Evolutionary conservation across 2,888 invertebrate species (phyloP).

Genomic region (Elmis aenea): DNA sequence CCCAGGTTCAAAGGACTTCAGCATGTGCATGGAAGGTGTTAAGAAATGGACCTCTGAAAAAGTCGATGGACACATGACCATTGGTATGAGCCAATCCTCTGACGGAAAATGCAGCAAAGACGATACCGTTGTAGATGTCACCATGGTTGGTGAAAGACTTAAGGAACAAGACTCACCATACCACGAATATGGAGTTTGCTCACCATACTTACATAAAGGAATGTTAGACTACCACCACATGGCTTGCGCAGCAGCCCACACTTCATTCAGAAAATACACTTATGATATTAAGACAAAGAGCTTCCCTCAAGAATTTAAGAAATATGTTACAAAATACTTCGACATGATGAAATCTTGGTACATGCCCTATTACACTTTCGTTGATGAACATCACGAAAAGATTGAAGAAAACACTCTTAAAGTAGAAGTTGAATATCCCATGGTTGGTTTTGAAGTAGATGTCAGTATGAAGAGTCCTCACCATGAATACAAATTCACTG

Average conservation of each 20-base stretch:
- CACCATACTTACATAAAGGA: slow-evolving; percentile 26
- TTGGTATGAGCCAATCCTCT: slow-evolving; percentile 35
- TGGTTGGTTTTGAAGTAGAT: slow-evolving; percentile 27
- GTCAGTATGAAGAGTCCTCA: slow-evolving; percentile 31
- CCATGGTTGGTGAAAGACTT: slow-evolving; percentile 35
- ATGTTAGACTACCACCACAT: slow-evolving; percentile 24
- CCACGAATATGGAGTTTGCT: slow-evolving; percentile 28
- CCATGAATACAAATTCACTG: slow-evolving; percentile 28
- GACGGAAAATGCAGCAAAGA: slow-evolving; percentile 38
- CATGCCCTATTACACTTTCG: slow-evolving; percentile 2
- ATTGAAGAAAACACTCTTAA: slow-evolving; percentile 28
- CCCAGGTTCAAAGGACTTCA: slow-evolving; percentile 37
- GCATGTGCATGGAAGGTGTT: slow-evolving; percentile 41
- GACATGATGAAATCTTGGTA: slow-evolving; percentile 19
- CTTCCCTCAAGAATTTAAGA: slow-evolving; percentile 29
- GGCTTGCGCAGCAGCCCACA: slow-evolving; percentile 31
- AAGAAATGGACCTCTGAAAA: slow-evolving; percentile 34
- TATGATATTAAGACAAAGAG: slow-evolving; percentile 33
- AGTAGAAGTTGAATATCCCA: slow-evolving; percentile 17
- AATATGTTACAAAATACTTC: slow-evolving; percentile 13
- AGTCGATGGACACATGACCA: slow-evolving; percentile 32
- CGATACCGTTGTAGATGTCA: slow-evolving; percentile 34
- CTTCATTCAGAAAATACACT: slow-evolving; percentile 39
- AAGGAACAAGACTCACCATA: slow-evolving; percentile 37
- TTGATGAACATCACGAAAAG: slow-evolving; percentile 19